Base-by-base conservation (phyloP, 2,888 invertebrate species). In the Holacanthella duospinosa region DNA sequence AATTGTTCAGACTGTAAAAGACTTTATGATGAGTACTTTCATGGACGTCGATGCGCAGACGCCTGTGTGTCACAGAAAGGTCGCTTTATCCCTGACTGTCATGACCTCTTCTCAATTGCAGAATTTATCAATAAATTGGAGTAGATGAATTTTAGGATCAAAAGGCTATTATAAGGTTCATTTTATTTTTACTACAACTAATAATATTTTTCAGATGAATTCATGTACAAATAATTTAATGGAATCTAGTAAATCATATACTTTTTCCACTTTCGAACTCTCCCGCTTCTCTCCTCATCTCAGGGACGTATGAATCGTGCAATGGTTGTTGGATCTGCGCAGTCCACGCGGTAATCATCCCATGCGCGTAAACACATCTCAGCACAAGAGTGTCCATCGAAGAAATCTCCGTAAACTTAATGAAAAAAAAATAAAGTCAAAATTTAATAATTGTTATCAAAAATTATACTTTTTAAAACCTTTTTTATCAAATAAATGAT, bases 361-460 rank as follows among this genome's bases (percentile, higher is more conserved):
- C 86, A 87, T 77, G 85, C 86, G 75, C 88, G 86, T 71, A 91
- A 82, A 76, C 92, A 92, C 69, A 87, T 84, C 74, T 90, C 88
- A 0, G 89, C 91, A 77, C 92, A 92, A 0, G 87, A 82, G 58
- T 88, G 86, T 0, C 90, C 91, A 74, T 91, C 87, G 78, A 92
- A 92, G 80, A 88, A 90, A 0, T 84, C 83, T 0, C 89, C 91
- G 70, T 88, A 86, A 86, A 90, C 89, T 48, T 4, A 48, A 9
- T 16, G 21, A n/a, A n/a, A 48, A n/a, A 21, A 48, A n/a, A n/a
- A 36, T 12, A 36, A 36, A 36, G 36, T 16, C 16, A 36, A 36
- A 36, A 36, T 36, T 36, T 16, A n/a, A n/a, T n/a, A n/a, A n/a
- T n/a, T n/a, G n/a, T n/a, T n/a, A n/a, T n/a, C n/a, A n/a, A n/a